Evolutionary conservation across 2,797 vertebrate genomes (phyloP), one percentile per base, ranked within the genome.

Genomic region (Sphenodon punctatus): DNA sequence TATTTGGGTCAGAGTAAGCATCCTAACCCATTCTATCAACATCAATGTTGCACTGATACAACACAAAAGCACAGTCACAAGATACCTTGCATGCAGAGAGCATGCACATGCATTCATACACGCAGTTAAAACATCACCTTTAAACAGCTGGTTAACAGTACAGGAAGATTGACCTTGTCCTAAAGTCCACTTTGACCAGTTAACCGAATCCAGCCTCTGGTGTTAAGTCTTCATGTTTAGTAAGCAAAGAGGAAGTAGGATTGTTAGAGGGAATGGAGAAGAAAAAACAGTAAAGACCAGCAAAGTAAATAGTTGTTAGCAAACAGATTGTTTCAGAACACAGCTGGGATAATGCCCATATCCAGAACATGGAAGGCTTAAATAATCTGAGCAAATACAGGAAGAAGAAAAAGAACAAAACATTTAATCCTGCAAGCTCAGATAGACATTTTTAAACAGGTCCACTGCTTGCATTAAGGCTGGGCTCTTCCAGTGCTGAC

Each of bases 171-270:
- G 90, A 92, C 85, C 86, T 94, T 94, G 93, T 95, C 90, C 93
- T 94, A 95, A 89, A 95, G 94, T 95, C 94, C 92, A 85, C 83
- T 94, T 90, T 95, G 92, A 95, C 67, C 93, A 95, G 94, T 91
- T 94, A 95, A 86, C 74, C 59, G 80, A 93, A 92, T 86, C 93
- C 90, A 92, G 94, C 89, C 94, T 95, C 95, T 94, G 92, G 88
- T 92, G 88, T 92, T 89, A 95, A 91, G 89, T 95, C 96, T 95
- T 96, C 96, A 80, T 88, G 93, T 95, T 95, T 95, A 96, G 94
- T 95, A 95, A 95, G 95, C 93, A 95, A 93, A 86, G 83, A 45
- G 89, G 88, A 94, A 90, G 83, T 76, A 77, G 80, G 89, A 61
- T 88, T 89, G 93, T 95, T 93, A 96, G 88, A 94, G 87, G 95